These are phyloP conservation scores for Burhinus oedicnemus DNA, from an alignment of 2,113 vertebrate genomes.

Conservation along the genomic window DNA sequence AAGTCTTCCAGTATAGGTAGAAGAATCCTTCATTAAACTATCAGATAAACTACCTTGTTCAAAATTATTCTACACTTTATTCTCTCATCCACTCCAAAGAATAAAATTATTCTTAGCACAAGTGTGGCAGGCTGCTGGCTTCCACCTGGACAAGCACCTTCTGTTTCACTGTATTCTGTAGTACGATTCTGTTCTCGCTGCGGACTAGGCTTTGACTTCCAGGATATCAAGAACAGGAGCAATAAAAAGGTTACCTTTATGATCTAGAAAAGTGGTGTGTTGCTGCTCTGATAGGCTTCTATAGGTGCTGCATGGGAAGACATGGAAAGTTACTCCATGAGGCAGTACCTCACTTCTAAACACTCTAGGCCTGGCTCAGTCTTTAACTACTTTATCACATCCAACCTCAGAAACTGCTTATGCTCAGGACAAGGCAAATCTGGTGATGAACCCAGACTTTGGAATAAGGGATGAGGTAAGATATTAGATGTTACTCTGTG, in stretches of 20 bases:
- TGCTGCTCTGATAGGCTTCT: not conserved
- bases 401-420: not conserved
- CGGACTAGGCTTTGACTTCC: not conserved
- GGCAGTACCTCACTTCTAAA: not conserved
- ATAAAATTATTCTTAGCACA: not conserved
- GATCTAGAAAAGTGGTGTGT: not conserved
- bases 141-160: not conserved
- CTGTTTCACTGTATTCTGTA: not conserved
- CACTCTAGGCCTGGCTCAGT: not conserved
- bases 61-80: not conserved
- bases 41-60: not conserved
- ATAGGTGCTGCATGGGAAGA: not conserved
- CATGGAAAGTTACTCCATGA: not conserved
- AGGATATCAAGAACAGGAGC: not conserved
- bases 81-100: not conserved
- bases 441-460: not conserved
- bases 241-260: not conserved
- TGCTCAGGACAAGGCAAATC: not conserved
- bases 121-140: not conserved
- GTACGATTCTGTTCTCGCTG: accelerated
- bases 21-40: not conserved
- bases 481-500: not conserved
- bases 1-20: not conserved
- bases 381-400: not conserved
- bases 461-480: not conserved